Percentiles rank a stretch among this genome's conserved stretches.
These are phyloP conservation scores for Pseudomyrmex cubaensis DNA, from an alignment of 1,140 invertebrate genomes.

Conservation along the genomic window DNA sequence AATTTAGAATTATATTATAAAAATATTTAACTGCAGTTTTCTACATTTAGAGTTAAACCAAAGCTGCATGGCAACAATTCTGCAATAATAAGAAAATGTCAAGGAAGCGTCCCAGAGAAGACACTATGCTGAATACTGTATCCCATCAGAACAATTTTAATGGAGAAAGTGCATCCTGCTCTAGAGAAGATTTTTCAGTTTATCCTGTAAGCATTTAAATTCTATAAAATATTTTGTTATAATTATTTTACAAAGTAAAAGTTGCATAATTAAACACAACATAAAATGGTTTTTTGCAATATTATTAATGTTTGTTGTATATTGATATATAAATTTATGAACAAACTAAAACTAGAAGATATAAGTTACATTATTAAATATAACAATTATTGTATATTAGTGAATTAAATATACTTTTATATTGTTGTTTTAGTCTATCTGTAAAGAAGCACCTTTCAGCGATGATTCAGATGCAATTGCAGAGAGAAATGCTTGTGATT, in stretches of 20 bases:
- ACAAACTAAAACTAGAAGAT: neutral
- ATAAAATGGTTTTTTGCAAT: neutral
- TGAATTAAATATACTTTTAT: conserved; percentile 61
- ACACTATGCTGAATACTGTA: conserved; percentile 71
- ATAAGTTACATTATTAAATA: neutral
- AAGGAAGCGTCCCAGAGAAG: conserved; percentile 75
- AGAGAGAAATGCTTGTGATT: conserved; percentile 93
- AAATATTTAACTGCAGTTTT: neutral
- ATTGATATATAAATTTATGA: neutral
- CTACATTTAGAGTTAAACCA: conserved; percentile 28
- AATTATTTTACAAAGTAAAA: no score
- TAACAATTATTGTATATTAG: neutral
- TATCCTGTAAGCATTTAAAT: conserved; percentile 71
- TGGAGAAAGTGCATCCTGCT: conserved; percentile 71
- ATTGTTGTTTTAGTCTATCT: conserved; percentile 89
- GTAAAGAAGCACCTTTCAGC: conserved; percentile 94
- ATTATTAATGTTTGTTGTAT: neutral
- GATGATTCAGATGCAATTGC: conserved; percentile 92
- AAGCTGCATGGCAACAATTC: conserved; percentile 65
- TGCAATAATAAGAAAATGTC: conserved; percentile 75
- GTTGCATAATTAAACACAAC: neutral
- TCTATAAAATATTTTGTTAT: neutral
- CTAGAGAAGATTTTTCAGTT: conserved; percentile 69
- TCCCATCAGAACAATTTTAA: conserved; percentile 66
- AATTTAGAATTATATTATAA: neutral